Base-by-base conservation (phyloP, 2,888 invertebrate genomes). In the Caenorhabditis doughertyi region DNA sequence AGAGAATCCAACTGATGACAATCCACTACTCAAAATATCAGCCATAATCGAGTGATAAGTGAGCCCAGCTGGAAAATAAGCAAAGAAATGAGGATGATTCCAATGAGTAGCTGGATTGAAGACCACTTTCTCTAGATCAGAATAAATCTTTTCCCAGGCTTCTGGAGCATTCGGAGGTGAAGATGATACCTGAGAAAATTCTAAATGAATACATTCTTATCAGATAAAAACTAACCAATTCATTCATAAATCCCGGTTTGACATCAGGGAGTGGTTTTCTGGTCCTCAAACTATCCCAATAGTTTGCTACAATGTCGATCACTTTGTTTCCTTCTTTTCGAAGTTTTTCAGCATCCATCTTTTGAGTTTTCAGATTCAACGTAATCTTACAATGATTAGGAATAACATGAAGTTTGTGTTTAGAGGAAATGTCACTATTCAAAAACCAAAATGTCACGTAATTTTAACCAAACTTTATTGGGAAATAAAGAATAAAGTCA, bases 221-320 rank as follows among this genome's bases (percentile, higher is more conserved):
- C 2, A 47, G 21, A 47, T 25, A 0, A 23, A 11, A 58, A 47
- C 81, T 71, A 58, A 90, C 89, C 85, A 95, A 93, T 47, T 94
- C 94, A 73, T 95, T 94, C 62, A 97, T 94, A 93, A 97, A 97
- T 3, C 97, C 97, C 0, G 97, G 97, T 90, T 96, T 96, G 39
- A 97, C 95, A 83, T 95, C 95, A 0, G 97, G 96, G 13, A 96
- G 96, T 9, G 97, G 97, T 25, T 96, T 94, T 51, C 96, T 94
- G 53, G 94, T 94, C n/a, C 94, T 94, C 87, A 97, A 93, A 47
- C 71, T 77, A 21, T 67, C 95, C 94, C 96, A 94, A 92, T 97
- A 97, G 84, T 95, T 94, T 92, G 96, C 96, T 88, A 97, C 96
- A 92, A 96, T 97, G 92, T 98, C 97, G 83, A 98, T 95, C 96